phyloP scores from a whole-genome alignment of 2,113 vertebrate genomes.

The Ptychochromis oligacanthus region DNA sequence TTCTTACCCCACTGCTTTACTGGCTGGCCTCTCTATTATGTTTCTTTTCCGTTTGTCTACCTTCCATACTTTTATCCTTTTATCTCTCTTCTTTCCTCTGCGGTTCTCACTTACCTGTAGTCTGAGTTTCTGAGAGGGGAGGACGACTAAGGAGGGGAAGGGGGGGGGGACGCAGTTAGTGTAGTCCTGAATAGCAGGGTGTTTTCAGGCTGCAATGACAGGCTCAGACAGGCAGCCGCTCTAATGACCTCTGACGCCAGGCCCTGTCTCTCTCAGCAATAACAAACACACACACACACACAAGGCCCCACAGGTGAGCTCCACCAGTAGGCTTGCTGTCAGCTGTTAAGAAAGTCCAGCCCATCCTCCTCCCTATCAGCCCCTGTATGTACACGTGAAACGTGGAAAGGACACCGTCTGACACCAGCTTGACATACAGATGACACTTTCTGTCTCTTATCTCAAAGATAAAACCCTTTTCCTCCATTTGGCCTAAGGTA shows the following conservation, averaged over 20 bases:
- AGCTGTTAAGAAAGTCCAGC: slow-evolving; percentile 59
- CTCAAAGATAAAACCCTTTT: slow-evolving; percentile 57
- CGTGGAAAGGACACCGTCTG: slow-evolving; percentile 26
- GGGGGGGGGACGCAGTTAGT: slow-evolving; percentile 48
- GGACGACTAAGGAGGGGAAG: slow-evolving; percentile 49
- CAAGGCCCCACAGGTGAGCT: slow-evolving; percentile 71
- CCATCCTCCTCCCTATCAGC: slow-evolving; percentile 34
- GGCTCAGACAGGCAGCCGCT: slow-evolving; percentile 80
- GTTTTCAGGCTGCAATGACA: slow-evolving; percentile 80
- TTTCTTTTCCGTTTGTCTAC: not conserved
- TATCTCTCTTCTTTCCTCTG: slow-evolving; percentile 10
- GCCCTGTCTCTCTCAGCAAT: slow-evolving; percentile 76
- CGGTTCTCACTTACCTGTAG: slow-evolving; percentile 39
- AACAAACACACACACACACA: slow-evolving; percentile 71
- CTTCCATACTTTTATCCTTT: not conserved
- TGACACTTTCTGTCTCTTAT: slow-evolving; percentile 68
- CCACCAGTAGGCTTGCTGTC: slow-evolving; percentile 66
- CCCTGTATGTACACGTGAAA: slow-evolving; percentile 37
- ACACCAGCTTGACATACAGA: slow-evolving; percentile 49
- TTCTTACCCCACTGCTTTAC: not conserved
- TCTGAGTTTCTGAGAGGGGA: slow-evolving; percentile 41
- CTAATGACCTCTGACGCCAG: slow-evolving; percentile 82
- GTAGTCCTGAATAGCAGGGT: slow-evolving; percentile 79
- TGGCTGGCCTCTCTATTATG: not conserved
- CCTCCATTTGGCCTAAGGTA: slow-evolving; percentile 59